Percentiles rank a stretch among this genome's conserved stretches.
phyloP scores from a whole-genome alignment of 2,113 vertebrate species.

The Neogobius melanostomus region DNA sequence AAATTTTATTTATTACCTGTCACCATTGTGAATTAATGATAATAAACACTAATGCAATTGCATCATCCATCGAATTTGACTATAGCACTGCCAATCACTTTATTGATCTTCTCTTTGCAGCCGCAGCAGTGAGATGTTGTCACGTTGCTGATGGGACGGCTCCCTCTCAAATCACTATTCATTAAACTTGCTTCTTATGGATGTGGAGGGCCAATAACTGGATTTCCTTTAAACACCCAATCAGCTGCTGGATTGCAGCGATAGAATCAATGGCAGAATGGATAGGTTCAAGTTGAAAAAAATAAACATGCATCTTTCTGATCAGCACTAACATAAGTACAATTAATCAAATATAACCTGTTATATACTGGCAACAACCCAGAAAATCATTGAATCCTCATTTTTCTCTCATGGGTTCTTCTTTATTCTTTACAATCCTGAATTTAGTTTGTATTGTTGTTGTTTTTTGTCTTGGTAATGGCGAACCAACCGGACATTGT shows the following conservation, averaged over 20 bases:
- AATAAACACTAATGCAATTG: constrained; percentile 1
- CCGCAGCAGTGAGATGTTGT: constrained; percentile 44
- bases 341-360: no score
- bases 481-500: no score
- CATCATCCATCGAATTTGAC: not conserved
- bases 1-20: not conserved
- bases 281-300: constrained; percentile 11
- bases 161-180: constrained; percentile 28
- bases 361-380: no score
- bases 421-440: no score
- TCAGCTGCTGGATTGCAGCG: constrained; percentile 4
- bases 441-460: no score
- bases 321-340: no score
- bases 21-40: not conserved
- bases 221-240: constrained; percentile 34
- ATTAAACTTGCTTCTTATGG: constrained; percentile 20
- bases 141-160: constrained; percentile 34
- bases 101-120: constrained; percentile 57
- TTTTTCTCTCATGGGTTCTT: no score
- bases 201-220: constrained; percentile 12
- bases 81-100: constrained; percentile 30
- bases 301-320: not conserved
- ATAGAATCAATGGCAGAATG: constrained; percentile 11
- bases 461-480: no score
- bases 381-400: no score